Evolutionary conservation across 2,888 invertebrate genomes (phyloP).

Genomic region (Lutraria lutraria): DNA sequence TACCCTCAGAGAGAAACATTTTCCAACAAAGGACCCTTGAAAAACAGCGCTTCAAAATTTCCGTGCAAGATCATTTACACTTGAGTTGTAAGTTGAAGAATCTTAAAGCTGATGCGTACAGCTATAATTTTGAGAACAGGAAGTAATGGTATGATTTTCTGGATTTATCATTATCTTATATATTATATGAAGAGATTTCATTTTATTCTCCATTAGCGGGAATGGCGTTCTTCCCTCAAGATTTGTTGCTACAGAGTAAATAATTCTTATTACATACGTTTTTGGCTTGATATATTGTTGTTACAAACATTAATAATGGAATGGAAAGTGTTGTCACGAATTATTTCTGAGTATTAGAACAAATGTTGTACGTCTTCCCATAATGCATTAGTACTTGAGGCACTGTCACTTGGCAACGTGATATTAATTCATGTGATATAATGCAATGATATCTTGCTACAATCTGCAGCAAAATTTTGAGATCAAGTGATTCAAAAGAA

Average conservation of each 20-base stretch:
- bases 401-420: not conserved
- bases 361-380: not conserved
- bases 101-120: not conserved
- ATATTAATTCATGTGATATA: not conserved
- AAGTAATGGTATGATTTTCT: not conserved
- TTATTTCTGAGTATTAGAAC: not conserved
- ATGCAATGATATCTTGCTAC: not conserved
- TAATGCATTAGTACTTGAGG: not conserved
- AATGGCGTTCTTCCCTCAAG: not conserved
- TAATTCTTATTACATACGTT: not conserved
- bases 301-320: not conserved
- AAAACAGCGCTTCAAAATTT: not conserved
- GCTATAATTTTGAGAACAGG: not conserved
- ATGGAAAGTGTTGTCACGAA: not conserved
- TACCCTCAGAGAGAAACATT: not conserved
- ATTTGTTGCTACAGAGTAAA: not conserved
- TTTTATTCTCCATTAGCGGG: not conserved
- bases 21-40: not conserved
- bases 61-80: not conserved
- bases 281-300: not conserved
- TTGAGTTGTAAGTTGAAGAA: not conserved
- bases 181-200: not conserved
- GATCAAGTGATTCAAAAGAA: not conserved
- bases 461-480: not conserved
- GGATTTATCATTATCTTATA: not conserved